phyloP scores from a whole-genome alignment of 2,888 invertebrate species.

The Deilephila elpenor region DNA sequence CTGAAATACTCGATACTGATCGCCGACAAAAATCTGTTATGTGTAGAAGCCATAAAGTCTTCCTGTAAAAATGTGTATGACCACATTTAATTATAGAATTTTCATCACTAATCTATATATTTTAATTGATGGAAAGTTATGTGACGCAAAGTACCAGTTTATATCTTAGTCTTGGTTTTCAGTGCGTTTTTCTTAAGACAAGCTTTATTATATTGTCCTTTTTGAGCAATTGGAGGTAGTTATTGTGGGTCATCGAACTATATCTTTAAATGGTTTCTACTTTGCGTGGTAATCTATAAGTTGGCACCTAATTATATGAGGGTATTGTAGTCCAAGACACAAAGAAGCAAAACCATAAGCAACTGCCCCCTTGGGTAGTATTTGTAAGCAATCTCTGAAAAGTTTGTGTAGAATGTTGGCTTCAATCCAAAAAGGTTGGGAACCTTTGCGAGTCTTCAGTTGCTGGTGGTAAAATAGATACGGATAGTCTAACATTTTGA shows the following conservation, averaged over 20 bases:
- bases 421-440: background rate
- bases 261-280: background rate
- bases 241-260: background rate
- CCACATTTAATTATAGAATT: too few species aligned
- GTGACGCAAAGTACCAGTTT: too few species aligned
- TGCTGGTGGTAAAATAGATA: background rate
- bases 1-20: background rate
- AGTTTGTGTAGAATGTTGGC: background rate
- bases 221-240: background rate
- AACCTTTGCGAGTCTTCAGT: background rate
- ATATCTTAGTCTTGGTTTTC: too few species aligned
- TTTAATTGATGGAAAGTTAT: too few species aligned
- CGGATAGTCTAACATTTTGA: too few species aligned
- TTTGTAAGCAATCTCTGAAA: background rate
- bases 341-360: background rate
- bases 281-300: background rate
- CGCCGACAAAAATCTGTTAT: background rate
- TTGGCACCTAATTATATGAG: background rate
- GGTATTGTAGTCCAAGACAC: background rate
- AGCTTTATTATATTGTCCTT: too few species aligned
- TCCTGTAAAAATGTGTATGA: background rate
- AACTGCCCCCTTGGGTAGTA: background rate
- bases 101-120: too few species aligned
- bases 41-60: background rate
- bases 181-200: too few species aligned